Base-by-base conservation (phyloP, 2,888 invertebrate genomes). In the Agonum fuliginosum region DNA sequence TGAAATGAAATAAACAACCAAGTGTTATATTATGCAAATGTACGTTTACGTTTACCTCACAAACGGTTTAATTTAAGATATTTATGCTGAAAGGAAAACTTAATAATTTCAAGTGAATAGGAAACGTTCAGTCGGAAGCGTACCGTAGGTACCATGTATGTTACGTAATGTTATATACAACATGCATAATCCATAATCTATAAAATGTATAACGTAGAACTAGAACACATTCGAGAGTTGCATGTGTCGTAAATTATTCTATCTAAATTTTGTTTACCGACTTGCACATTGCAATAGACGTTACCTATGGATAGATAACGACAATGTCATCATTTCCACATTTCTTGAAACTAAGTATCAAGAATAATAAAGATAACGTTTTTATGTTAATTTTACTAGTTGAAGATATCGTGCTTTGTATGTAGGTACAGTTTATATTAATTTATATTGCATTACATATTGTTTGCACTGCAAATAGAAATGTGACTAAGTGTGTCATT, bases 211-310 rank as follows among this genome's bases (percentile, higher is more conserved):
- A 1, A 24, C 58, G 6, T 24, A 24, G 27, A 20, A 51, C 51
- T n/a, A n/a, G n/a, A n/a, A 51, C 20, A 17, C 51, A 51, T 30
- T 2, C 14, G 27, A 14, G 27, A 14, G n/a, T 58, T 24, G 30
- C 12, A 30, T 51, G 51, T 14, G 51, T 58, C 58, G 58, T 58
- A 58, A 58, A 58, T 58, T 24, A 8, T 10, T 22, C 10, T 58
- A 58, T 22, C 10, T 58, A 58, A 58, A 24, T 58, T 58, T 24
- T 58, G 58, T 24, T 58, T 14, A 20, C n/a, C 58, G 30, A 24
- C n/a, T 6, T 14, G 24, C 22, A 58, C 24, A 27, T 58, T 20
- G n/a, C 22, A 58, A n/a, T 24, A 22, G 58, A 58, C 58, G 30
- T 20, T 58, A 12, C 27, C 22, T 22, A 58, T 27, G 24, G 12